Base-by-base conservation (phyloP, 2,888 invertebrate genomes). In the Prosopocoilus inquinatus region DNA sequence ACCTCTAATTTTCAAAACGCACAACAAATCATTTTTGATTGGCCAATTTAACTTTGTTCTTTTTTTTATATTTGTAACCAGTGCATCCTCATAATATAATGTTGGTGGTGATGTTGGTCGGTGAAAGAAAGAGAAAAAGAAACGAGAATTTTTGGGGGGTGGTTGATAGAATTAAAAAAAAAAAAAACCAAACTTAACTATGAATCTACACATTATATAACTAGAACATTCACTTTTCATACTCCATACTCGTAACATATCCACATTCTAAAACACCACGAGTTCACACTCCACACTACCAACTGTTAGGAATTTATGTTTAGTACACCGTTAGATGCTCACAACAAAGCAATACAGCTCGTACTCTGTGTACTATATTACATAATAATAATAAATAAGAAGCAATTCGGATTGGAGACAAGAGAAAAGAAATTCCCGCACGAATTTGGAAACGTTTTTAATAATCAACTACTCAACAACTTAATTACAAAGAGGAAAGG, bases 181-280 rank as follows among this genome's bases (percentile, higher is more conserved):
- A 56, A 53, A 61, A 52, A 44, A 47, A 44, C 34, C 52, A 53
- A 57, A 57, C 55, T 55, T 55, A 55, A 57, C 59, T 60, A 62
- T 51, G 47, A 56, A 58, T 53, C 61, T 61, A 61, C 55, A 51
- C 52, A 61, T 55, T 58, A 62, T 54, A 61, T 59, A 62, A 62
- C 59, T 62, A 62, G 47, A 55, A 62, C 60, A 60, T 60, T 59
- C 59, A 61, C 47, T 53, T 53, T n/a, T n/a, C n/a, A n/a, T n/a
- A n/a, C 20, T 20, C 7, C 55, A 35, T 61, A 56, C 55, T 46
- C 56, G 55, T 53, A 50, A 55, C 50, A 48, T 44, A 60, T 54
- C 52, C 58, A 58, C 49, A 41, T 55, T 51, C 43, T n/a, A 50
- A 41, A 47, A 50, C 51, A 52, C 34, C 35, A 41, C 52, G 36